These are phyloP conservation scores for Zingel zingel DNA, from an alignment of 2,113 vertebrate species.

Conservation along the genomic window DNA sequence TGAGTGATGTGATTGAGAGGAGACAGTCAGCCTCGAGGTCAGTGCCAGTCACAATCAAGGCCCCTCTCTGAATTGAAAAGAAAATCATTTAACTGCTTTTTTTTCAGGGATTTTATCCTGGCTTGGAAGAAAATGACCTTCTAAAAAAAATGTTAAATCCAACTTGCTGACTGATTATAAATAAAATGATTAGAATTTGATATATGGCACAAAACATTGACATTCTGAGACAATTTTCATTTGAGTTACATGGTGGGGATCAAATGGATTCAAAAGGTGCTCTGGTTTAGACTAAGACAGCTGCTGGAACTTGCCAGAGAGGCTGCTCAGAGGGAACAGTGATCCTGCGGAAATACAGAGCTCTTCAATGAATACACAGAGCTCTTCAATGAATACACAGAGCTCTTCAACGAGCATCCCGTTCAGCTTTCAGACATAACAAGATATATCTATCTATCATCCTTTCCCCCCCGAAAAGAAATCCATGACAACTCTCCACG, in stretches of 20 bases:
- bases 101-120: neutral
- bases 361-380: constrained; percentile 60
- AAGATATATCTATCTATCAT: constrained; percentile 59
- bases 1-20: constrained; percentile 16
- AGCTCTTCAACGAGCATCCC: constrained; percentile 53
- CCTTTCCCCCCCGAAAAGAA: constrained; percentile 6
- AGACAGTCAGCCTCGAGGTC: neutral
- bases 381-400: constrained; percentile 61
- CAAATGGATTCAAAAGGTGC: constrained; percentile 31
- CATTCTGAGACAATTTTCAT: neutral
- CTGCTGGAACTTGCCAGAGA: constrained; percentile 28
- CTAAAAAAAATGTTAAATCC: neutral
- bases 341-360: constrained; percentile 52
- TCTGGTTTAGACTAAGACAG: constrained; percentile 40
- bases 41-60: neutral
- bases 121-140: neutral
- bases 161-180: neutral
- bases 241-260: constrained; percentile 8
- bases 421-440: constrained; percentile 58
- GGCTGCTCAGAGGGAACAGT: constrained; percentile 48
- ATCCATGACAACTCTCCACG: constrained; percentile 46
- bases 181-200: neutral
- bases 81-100: neutral
- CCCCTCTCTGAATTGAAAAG: neutral
- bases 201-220: no score